phyloP scores from a whole-genome alignment of 2,888 invertebrate genomes.

The Euclidia mi region DNA sequence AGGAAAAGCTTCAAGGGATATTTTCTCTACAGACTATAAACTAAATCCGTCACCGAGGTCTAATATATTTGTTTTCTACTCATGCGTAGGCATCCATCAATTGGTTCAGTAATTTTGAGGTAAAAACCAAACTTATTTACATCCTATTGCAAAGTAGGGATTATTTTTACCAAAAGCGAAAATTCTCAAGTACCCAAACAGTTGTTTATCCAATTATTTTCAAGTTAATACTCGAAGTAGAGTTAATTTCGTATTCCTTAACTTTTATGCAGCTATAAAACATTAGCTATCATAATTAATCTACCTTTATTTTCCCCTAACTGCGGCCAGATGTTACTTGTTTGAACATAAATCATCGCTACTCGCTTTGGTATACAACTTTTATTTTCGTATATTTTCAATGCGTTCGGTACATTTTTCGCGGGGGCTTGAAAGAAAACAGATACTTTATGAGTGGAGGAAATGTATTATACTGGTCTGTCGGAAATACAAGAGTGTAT shows the following conservation, averaged over 20 bases:
- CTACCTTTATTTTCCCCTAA: slow-evolving; percentile 19
- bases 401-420: slow-evolving; percentile 23
- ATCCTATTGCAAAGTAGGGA: no score
- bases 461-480: background rate
- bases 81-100: no score
- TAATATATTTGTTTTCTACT: no score
- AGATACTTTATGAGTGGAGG: slow-evolving; percentile 13
- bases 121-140: no score
- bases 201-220: no score
- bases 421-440: slow-evolving; percentile 13
- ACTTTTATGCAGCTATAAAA: background rate
- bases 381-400: slow-evolving; percentile 28
- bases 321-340: slow-evolving; percentile 33
- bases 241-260: background rate
- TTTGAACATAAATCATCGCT: slow-evolving; percentile 36
- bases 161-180: no score
- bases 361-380: slow-evolving; percentile 19
- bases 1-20: no score
- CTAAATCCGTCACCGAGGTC: no score
- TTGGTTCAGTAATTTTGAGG: no score
- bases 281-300: slow-evolving; percentile 26
- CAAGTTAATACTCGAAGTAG: no score
- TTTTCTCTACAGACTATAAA: no score
- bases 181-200: no score
- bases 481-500: background rate